Conservation (phyloP, 2,797 vertebrate species). For the Zalophus californianus region DNA sequence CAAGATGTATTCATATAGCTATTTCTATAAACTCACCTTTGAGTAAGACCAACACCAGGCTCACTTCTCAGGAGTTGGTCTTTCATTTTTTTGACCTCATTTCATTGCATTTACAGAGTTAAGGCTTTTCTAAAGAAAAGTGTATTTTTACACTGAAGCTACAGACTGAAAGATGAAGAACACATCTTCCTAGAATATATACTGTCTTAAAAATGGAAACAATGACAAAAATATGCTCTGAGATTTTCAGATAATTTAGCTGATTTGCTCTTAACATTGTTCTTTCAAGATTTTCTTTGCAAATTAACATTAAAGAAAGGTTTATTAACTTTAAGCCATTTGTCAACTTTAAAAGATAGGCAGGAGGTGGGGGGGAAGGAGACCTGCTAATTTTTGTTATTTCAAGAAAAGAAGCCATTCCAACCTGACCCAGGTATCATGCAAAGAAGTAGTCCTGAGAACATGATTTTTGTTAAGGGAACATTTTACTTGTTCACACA, state of each 20-base stretch:
- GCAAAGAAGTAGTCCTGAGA: not conserved
- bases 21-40: slow-evolving; percentile 52
- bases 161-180: not conserved
- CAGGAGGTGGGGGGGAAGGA: not conserved
- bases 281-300: not conserved
- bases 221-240: not conserved
- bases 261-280: not conserved
- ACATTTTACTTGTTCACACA: not conserved
- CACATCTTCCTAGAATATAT: not conserved
- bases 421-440: not conserved
- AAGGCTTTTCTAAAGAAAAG: not conserved
- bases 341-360: not conserved
- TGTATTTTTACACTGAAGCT: not conserved
- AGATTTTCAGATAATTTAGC: not conserved
- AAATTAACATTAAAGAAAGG: not conserved
- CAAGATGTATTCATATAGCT: slow-evolving; percentile 43
- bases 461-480: not conserved
- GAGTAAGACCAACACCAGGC: slow-evolving; percentile 71
- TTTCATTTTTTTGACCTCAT: slow-evolving; percentile 71
- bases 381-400: not conserved
- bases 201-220: not conserved
- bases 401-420: not conserved
- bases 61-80: slow-evolving; percentile 65
- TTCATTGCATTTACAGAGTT: slow-evolving; percentile 57
- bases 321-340: not conserved